Percentiles rank a stretch among this genome's conserved stretches.
These are phyloP conservation scores for Nixonia krombeini DNA, from an alignment of 1,140 invertebrate species.

Conservation along the genomic window DNA sequence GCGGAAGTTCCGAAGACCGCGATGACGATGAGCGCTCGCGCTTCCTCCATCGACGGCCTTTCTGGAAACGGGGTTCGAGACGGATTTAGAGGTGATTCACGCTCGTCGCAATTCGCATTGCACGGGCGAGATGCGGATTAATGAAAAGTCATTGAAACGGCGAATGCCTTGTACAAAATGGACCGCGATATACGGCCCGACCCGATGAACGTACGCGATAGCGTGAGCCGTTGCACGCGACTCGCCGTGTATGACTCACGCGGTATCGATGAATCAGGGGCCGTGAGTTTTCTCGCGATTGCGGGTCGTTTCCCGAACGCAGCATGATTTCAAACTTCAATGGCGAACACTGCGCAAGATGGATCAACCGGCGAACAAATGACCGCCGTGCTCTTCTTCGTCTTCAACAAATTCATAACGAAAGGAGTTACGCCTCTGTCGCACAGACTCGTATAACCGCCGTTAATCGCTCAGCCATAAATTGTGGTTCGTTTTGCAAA, in stretches of 20 bases:
- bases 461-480: conserved; percentile 23
- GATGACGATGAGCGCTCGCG: too few relatives aligned
- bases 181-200: conserved; percentile 5
- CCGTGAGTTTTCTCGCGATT: conserved; percentile 5
- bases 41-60: too few relatives aligned
- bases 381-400: background rate
- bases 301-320: background rate
- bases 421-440: conserved; percentile 3
- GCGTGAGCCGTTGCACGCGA: background rate
- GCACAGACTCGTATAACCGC: background rate
- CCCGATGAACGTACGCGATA: conserved; percentile 11
- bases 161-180: background rate
- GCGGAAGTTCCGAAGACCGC: background rate
- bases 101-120: background rate
- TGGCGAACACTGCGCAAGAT: too few relatives aligned
- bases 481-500: conserved; percentile 1
- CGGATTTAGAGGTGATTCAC: background rate
- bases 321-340: background rate
- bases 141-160: background rate
- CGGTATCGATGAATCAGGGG: too few relatives aligned
- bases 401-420: conserved; percentile 6
- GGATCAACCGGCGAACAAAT: background rate
- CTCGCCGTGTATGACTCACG: conserved; percentile 10
- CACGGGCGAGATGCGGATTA: conserved; percentile 3
- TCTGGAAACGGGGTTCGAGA: background rate